phyloP scores from a whole-genome alignment of 1,140 invertebrate genomes.

The Drosophila asahinai region DNA sequence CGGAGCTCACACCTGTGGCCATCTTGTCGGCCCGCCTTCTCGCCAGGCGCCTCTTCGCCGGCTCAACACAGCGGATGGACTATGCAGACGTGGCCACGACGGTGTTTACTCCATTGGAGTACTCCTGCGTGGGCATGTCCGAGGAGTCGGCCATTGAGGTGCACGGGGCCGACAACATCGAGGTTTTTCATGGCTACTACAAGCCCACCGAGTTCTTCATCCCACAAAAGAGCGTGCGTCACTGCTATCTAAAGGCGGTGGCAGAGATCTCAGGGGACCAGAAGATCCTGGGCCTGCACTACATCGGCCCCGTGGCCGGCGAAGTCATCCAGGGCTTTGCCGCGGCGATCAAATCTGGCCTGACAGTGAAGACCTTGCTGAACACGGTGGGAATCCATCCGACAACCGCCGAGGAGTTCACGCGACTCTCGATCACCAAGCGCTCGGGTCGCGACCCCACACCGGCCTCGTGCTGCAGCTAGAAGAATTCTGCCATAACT shows the following conservation, averaged over 20 bases:
- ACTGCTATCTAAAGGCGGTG: slow-evolving; percentile 93
- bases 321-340: slow-evolving; percentile 99
- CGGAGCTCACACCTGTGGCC: slow-evolving; percentile 98
- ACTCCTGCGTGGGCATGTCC: slow-evolving; percentile 96
- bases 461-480: slow-evolving; percentile 94
- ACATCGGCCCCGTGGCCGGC: slow-evolving; percentile 97
- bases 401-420: slow-evolving; percentile 96
- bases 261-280: slow-evolving; percentile 89
- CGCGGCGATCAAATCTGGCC: slow-evolving; percentile 91
- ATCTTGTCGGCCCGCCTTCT: slow-evolving; percentile 96
- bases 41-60: slow-evolving; percentile 90
- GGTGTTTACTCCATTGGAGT: slow-evolving; percentile 98
- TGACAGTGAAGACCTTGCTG: slow-evolving; percentile 96
- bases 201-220: slow-evolving; percentile 98
- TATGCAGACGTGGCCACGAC: slow-evolving; percentile 98
- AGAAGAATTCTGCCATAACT: slow-evolving; percentile 68
- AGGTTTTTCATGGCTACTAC: slow-evolving; percentile 97
- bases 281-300: slow-evolving; percentile 96
- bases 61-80: slow-evolving; percentile 90
- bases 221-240: slow-evolving; percentile 91
- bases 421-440: slow-evolving; percentile 91
- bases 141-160: slow-evolving; percentile 93
- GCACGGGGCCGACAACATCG: slow-evolving; percentile 89
- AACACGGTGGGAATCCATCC: slow-evolving; percentile 98
- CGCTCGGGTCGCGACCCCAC: slow-evolving; percentile 93